Conservation (phyloP, 2,797 vertebrate species). For the Nannoperca obscura region DNA sequence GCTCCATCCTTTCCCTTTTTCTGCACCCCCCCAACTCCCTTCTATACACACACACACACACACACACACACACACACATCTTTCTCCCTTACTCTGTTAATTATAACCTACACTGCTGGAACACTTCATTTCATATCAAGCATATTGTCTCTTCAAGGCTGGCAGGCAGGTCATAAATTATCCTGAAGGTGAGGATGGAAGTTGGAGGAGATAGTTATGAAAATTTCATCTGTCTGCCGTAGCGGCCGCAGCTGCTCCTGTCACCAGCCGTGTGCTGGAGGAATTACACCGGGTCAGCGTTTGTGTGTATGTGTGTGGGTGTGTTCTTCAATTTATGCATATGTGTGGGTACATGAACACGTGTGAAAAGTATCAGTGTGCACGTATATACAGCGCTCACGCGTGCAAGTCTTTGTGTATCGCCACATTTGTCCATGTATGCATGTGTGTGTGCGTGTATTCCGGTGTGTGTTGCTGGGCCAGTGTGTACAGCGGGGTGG, state of each 20-base stretch:
- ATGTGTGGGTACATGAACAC: constrained; percentile 45
- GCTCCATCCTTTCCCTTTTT: constrained; percentile 34
- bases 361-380: constrained; percentile 47
- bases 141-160: constrained; percentile 99
- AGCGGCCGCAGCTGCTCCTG: constrained; percentile 98
- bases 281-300: constrained; percentile 91
- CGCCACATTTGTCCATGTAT: constrained; percentile 34
- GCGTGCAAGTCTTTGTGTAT: constrained; percentile 46
- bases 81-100: constrained; percentile 93
- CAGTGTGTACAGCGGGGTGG: constrained; percentile 81
- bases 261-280: constrained; percentile 91
- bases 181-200: constrained; percentile 99
- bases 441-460: constrained; percentile 17
- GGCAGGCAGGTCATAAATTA: constrained; percentile 98
- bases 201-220: constrained; percentile 99
- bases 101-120: constrained; percentile 98
- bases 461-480: constrained; percentile 49
- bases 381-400: constrained; percentile 26
- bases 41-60: constrained; percentile 26
- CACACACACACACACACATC: constrained; percentile 77
- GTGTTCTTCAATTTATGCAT: constrained; percentile 44
- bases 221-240: constrained; percentile 99
- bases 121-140: constrained; percentile 98
- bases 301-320: constrained; percentile 43
- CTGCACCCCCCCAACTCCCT: constrained; percentile 13